phyloP scores from a whole-genome alignment of 2,888 invertebrate species.

The Anoncus sp. region DNA sequence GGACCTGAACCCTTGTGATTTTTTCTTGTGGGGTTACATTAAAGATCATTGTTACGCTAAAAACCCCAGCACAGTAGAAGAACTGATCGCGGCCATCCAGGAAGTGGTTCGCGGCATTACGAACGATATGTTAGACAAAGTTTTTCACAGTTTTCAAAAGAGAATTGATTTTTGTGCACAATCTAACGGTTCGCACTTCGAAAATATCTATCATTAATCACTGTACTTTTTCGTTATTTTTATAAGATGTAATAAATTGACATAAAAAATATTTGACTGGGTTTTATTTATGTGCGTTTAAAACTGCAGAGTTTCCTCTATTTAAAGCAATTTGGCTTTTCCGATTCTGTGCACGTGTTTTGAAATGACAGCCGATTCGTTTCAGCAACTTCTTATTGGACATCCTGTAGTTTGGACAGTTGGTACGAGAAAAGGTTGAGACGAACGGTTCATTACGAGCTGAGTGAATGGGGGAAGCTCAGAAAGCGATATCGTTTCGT shows the following conservation, averaged over 20 bases:
- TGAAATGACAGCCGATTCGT: too few species aligned
- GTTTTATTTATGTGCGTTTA: too few species aligned
- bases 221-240: too few species aligned
- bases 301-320: too few species aligned
- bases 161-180: background rate
- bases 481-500: constrained; percentile 19
- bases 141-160: background rate
- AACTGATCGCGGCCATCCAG: background rate
- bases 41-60: background rate
- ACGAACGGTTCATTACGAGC: background rate
- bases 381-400: too few species aligned
- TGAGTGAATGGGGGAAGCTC: background rate
- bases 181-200: background rate
- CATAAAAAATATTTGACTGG: too few species aligned
- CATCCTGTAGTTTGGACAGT: constrained; percentile 1
- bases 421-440: background rate
- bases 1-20: too few species aligned
- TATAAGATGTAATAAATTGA: too few species aligned
- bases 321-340: too few species aligned
- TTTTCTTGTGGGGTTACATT: too few species aligned
- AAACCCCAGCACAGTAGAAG: background rate
- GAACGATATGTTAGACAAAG: background rate
- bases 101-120: background rate
- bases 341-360: too few species aligned
- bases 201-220: too few species aligned